These are phyloP conservation scores for Junonia oenone DNA, from an alignment of 2,888 invertebrate species.

Conservation along the genomic window DNA sequence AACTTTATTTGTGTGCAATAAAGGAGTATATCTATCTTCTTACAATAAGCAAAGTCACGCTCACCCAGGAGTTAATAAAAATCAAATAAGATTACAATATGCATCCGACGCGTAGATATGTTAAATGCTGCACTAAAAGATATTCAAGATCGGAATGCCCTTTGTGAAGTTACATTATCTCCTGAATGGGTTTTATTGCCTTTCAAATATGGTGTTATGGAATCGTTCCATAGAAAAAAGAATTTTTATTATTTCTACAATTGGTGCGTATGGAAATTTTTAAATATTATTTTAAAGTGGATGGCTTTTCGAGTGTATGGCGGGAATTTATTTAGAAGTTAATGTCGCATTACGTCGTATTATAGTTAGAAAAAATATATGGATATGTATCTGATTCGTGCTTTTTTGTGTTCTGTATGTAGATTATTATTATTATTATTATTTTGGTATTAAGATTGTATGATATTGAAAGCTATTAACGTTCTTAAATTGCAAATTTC, in stretches of 20 bases:
- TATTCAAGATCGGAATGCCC: constrained; percentile 25
- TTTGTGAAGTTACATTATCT: constrained; percentile 28
- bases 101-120: constrained; percentile 32
- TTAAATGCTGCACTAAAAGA: constrained; percentile 32
- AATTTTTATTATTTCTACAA: background rate
- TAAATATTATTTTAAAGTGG: background rate
- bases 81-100: constrained; percentile 19
- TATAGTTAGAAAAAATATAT: background rate
- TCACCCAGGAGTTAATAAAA: background rate
- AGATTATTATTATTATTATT: background rate
- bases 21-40: too few relatives aligned
- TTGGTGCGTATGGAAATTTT: constrained; percentile 8
- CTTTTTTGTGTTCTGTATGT: background rate
- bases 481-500: too few relatives aligned
- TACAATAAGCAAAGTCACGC: background rate
- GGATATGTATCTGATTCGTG: background rate
- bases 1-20: too few relatives aligned
- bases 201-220: constrained; percentile 10
- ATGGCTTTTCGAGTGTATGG: background rate
- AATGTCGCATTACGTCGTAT: background rate
- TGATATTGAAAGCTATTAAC: too few relatives aligned
- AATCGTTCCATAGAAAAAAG: constrained; percentile 13
- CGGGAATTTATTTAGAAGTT: background rate
- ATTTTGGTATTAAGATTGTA: too few relatives aligned
- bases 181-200: constrained; percentile 23